Evolutionary conservation across 2,888 invertebrate genomes (phyloP).

Genomic region (Hymenopus coronatus): DNA sequence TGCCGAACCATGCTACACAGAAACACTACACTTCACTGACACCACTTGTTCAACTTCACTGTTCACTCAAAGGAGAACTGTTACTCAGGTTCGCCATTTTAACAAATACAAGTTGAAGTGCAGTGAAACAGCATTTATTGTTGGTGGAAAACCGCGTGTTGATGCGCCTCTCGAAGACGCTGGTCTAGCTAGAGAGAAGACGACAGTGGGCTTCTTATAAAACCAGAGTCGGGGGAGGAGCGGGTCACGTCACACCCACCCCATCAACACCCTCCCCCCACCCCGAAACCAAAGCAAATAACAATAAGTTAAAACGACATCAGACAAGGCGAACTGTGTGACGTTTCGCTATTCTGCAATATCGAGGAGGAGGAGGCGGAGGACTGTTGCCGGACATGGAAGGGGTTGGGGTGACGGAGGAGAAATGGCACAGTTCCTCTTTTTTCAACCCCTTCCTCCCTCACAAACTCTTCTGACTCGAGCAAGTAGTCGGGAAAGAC

Average conservation of each 20-base stretch:
- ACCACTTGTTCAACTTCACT: neutral
- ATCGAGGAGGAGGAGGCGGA: neutral
- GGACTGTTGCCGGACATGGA: neutral
- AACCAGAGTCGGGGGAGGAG: neutral
- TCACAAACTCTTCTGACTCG: neutral
- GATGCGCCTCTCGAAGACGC: neutral
- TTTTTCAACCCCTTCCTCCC: neutral
- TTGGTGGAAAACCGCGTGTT: neutral
- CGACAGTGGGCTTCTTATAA: neutral
- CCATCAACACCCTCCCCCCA: neutral
- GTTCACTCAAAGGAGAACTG: neutral
- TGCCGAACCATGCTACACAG: neutral
- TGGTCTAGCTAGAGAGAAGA: neutral
- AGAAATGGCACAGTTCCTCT: neutral
- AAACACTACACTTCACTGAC: neutral
- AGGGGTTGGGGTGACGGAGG: neutral
- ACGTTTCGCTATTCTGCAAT: constrained; percentile 4
- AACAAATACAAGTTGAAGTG: neutral
- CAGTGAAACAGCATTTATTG: neutral
- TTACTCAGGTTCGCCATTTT: neutral
- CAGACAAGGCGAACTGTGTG: neutral
- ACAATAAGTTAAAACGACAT: constrained; percentile 12
- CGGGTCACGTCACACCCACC: neutral
- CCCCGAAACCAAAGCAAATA: neutral
- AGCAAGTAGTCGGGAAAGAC: neutral